Percentiles rank a stretch among this genome's conserved stretches.
Conservation (phyloP, 2,888 invertebrate species). For the Folsomia candida region DNA sequence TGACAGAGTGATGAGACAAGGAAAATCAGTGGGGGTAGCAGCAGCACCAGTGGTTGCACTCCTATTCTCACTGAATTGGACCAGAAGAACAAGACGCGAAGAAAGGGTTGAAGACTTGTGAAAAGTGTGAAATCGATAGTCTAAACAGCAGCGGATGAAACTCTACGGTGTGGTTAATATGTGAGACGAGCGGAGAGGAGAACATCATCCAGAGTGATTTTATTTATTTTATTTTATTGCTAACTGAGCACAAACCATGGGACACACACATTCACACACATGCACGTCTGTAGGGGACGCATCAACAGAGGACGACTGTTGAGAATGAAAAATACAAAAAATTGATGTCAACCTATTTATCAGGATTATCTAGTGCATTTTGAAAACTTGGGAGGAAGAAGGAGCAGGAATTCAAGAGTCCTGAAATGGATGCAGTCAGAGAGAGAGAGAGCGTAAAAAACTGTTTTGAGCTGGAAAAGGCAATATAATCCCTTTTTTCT, state of each 20-base stretch:
- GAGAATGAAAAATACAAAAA: conserved; percentile 43
- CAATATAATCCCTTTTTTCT: conserved; percentile 47
- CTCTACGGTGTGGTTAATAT: conserved; percentile 2
- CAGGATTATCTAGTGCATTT: conserved; percentile 50
- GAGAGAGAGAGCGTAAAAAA: conserved; percentile 20
- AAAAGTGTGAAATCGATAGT: conserved; percentile 49
- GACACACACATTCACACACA: neutral
- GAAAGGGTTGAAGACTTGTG: conserved; percentile 28
- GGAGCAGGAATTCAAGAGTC: neutral
- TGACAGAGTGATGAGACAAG: conserved; percentile 19
- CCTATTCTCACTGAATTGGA: conserved; percentile 17
- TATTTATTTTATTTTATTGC: conserved; percentile 10
- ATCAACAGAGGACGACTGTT: conserved; percentile 10
- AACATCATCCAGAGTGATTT: conserved; percentile 9
- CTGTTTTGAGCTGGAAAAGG: conserved; percentile 36
- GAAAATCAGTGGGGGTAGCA: conserved; percentile 21
- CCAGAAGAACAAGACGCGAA: neutral
- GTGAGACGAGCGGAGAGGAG: too few relatives aligned
- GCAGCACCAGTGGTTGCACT: neutral
- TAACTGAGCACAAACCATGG: conserved; percentile 1
- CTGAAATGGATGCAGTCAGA: conserved; percentile 11
- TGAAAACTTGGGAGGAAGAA: conserved; percentile 19
- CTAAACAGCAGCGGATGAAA: conserved; percentile 36
- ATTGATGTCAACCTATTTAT: conserved; percentile 51
- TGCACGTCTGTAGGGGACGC: conserved; percentile 15